Percentiles rank a stretch among this genome's conserved stretches.
Conservation (phyloP, 2,113 vertebrate species). For the Nesoenas mayeri region DNA sequence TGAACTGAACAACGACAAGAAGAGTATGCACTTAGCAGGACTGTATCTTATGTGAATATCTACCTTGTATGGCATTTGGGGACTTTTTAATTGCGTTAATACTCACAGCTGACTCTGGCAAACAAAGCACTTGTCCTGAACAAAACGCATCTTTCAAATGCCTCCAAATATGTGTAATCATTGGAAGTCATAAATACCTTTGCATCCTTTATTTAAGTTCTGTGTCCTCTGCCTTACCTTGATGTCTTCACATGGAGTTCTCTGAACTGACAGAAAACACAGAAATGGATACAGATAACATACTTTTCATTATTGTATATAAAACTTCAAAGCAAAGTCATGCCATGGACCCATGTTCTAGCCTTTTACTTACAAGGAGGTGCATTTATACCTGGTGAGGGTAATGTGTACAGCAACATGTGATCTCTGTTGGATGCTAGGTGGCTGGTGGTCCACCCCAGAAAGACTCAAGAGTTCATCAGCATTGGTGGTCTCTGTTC, state of each 20-base stretch:
- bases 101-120: slow-evolving; percentile 42
- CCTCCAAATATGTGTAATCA: slow-evolving; percentile 51
- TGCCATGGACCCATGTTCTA: not conserved
- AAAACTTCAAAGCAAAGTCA: slow-evolving; percentile 44
- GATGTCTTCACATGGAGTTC: slow-evolving; percentile 55
- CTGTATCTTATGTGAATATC: slow-evolving; percentile 51
- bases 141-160: slow-evolving; percentile 37
- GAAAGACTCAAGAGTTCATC: slow-evolving; percentile 36
- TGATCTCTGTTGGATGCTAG: not conserved
- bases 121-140: slow-evolving; percentile 23
- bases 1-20: slow-evolving; percentile 71
- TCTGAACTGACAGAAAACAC: slow-evolving; percentile 43
- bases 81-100: slow-evolving; percentile 57
- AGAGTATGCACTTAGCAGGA: slow-evolving; percentile 70
- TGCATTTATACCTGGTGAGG: slow-evolving; percentile 32
- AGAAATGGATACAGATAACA: slow-evolving; percentile 34
- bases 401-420: not conserved
- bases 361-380: slow-evolving; percentile 43
- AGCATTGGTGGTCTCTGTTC: slow-evolving; percentile 3
- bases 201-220: slow-evolving; percentile 67
- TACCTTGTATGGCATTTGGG: slow-evolving; percentile 54
- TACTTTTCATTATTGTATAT: slow-evolving; percentile 14
- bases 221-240: slow-evolving; percentile 36
- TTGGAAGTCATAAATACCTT: slow-evolving; percentile 51
- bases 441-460: slow-evolving; percentile 22